A percentile compares a stretch with the other conserved stretches of the same genome.
Evolutionary conservation across 2,888 invertebrate species (phyloP).

Genomic region (Parnassius smintheus): DNA sequence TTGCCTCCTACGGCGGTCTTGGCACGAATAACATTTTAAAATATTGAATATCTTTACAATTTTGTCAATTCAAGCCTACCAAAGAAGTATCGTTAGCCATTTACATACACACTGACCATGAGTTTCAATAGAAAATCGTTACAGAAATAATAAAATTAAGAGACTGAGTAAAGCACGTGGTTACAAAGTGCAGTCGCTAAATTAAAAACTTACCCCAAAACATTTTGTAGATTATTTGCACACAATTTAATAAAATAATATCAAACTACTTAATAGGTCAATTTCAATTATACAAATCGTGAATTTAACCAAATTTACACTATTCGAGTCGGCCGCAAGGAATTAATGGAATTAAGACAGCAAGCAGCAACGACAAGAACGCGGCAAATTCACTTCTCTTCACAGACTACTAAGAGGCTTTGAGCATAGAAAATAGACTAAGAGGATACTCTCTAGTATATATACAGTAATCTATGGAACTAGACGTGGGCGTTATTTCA

Average conservation of each 20-base stretch:
- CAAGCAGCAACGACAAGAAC: conserved; percentile 14
- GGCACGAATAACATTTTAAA: too few relatives aligned
- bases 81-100: not conserved
- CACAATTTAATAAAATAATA: conserved; percentile 4
- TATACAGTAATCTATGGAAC: too few relatives aligned
- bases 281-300: conserved; percentile 2
- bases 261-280: conserved; percentile 2
- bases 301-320: conserved; percentile 18
- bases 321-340: conserved; percentile 27
- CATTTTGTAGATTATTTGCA: conserved; percentile 50
- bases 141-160: conserved; percentile 13
- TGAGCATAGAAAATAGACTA: too few relatives aligned
- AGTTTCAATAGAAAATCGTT: not conserved
- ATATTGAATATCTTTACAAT: not conserved
- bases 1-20: too few relatives aligned
- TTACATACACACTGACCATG: too few relatives aligned
- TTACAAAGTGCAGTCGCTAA: conserved; percentile 44
- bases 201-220: conserved; percentile 71
- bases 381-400: too few relatives aligned
- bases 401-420: too few relatives aligned
- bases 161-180: conserved; percentile 60
- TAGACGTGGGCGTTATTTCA: too few relatives aligned
- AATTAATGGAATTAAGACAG: conserved; percentile 21
- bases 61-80: not conserved
- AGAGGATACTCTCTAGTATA: too few relatives aligned